Evolutionary conservation across 2,113 vertebrate species (phyloP).

Genomic region (Pelodiscus sinensis): DNA sequence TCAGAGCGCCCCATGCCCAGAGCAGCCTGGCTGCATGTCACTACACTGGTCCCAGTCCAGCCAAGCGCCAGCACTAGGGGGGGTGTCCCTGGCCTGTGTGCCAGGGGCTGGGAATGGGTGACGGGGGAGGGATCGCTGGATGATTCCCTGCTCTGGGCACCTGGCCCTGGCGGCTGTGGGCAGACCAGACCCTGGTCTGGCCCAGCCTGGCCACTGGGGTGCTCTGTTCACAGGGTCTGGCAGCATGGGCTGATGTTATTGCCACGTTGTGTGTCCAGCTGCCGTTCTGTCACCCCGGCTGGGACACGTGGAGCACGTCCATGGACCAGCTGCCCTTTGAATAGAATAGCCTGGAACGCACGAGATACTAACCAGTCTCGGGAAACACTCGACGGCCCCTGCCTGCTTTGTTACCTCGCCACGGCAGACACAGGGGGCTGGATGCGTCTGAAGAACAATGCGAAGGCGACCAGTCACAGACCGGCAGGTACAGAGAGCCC

Average conservation of each 20-base stretch:
- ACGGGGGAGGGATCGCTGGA: too few species aligned
- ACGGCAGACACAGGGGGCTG: fast-evolving
- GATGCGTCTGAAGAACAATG: conserved; percentile 70
- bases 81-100: too few species aligned
- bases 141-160: too few species aligned
- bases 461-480: conserved; percentile 69
- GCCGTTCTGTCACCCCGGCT: neutral
- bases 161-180: too few species aligned
- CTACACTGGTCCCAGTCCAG: neutral
- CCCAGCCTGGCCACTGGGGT: too few species aligned
- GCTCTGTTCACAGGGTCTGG: neutral
- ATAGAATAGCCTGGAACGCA: conserved; percentile 17
- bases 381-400: fast-evolving
- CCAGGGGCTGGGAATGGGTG: too few species aligned
- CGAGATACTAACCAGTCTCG: neutral
- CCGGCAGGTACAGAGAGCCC: conserved; percentile 77
- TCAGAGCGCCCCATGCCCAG: neutral
- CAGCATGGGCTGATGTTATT: neutral
- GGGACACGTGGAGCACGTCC: neutral
- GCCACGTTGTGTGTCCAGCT: neutral
- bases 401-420: neutral
- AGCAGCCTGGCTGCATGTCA: neutral
- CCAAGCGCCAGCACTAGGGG: too few species aligned
- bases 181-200: too few species aligned
- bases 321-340: conserved; percentile 38